Conservation (phyloP, 2,888 invertebrate species). For the Melipona bicolor region DNA sequence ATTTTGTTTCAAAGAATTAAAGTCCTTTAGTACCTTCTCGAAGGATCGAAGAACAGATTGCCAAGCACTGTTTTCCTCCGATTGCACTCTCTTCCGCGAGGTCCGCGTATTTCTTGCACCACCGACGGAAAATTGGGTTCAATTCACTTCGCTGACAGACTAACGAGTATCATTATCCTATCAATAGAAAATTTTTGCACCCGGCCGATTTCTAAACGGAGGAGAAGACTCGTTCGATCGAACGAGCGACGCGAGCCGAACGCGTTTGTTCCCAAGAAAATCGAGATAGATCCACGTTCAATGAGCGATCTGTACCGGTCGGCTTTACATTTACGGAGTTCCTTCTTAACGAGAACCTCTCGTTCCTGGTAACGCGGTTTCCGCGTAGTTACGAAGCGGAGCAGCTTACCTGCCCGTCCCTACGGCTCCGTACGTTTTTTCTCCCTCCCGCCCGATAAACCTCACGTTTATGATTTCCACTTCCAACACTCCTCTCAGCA, state of each 20-base stretch:
- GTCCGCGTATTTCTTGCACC: no score
- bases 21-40: not conserved
- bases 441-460: slow-evolving; percentile 42
- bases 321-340: slow-evolving; percentile 77
- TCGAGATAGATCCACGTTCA: slow-evolving; percentile 62
- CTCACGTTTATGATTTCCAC: slow-evolving; percentile 47
- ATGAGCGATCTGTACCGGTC: slow-evolving; percentile 71
- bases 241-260: slow-evolving; percentile 1
- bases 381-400: slow-evolving; percentile 71
- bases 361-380: slow-evolving; percentile 75
- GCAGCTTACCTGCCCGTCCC: slow-evolving; percentile 47
- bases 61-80: not conserved
- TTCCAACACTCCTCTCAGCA: slow-evolving; percentile 3
- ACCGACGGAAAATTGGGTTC: not conserved
- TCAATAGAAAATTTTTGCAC: slow-evolving; percentile 20
- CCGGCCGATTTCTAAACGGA: not conserved
- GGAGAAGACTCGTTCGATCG: slow-evolving; percentile 32
- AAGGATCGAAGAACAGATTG: not conserved
- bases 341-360: slow-evolving; percentile 74
- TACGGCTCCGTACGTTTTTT: slow-evolving; percentile 34
- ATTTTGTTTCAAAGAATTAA: no score
- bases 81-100: not conserved
- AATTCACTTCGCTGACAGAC: slow-evolving; percentile 3
- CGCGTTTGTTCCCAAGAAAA: slow-evolving; percentile 53
- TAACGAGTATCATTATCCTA: slow-evolving; percentile 22